phyloP scores from a whole-genome alignment of 2,113 vertebrate genomes.

The Coryphaenoides rupestris region DNA sequence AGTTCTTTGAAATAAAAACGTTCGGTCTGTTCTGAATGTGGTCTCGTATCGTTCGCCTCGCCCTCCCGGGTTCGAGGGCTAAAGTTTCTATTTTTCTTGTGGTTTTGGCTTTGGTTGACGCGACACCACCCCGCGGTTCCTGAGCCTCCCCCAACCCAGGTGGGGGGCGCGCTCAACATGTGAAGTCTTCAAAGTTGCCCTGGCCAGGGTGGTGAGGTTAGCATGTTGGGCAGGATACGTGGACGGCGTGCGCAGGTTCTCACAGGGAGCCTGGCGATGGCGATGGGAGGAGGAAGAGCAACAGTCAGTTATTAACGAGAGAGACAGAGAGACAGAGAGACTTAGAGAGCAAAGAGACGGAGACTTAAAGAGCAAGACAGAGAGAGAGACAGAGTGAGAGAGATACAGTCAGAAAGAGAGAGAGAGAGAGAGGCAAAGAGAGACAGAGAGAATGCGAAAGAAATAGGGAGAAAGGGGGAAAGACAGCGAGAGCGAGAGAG shows the following conservation, averaged over 20 bases:
- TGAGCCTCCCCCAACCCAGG: too few species aligned
- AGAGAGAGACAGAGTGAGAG: too few species aligned
- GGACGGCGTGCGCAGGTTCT: constrained; percentile 89
- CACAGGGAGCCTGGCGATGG: constrained; percentile 84
- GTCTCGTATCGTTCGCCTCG: neutral
- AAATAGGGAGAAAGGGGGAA: too few species aligned
- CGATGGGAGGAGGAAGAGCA: neutral
- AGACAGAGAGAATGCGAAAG: too few species aligned
- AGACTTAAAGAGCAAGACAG: too few species aligned
- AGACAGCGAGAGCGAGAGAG: too few species aligned
- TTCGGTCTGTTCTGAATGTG: neutral
- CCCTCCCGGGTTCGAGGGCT: constrained; percentile 36
- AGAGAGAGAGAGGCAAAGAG: too few species aligned
- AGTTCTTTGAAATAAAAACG: too few species aligned
- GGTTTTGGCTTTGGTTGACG: constrained; percentile 71
- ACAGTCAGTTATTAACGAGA: too few species aligned
- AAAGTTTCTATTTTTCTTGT: constrained; percentile 45
- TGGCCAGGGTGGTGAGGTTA: constrained; percentile 97
- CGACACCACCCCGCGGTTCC: constrained; percentile 38
- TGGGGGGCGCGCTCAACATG: constrained; percentile 80
- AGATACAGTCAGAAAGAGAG: too few species aligned
- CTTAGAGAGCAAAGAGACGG: too few species aligned
- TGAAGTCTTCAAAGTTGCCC: constrained; percentile 98
- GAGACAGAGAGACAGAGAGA: too few species aligned
- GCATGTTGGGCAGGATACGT: constrained; percentile 96